Evolutionary conservation across 2,888 invertebrate genomes (phyloP).

Genomic region (Cryptocheilus praepositus): DNA sequence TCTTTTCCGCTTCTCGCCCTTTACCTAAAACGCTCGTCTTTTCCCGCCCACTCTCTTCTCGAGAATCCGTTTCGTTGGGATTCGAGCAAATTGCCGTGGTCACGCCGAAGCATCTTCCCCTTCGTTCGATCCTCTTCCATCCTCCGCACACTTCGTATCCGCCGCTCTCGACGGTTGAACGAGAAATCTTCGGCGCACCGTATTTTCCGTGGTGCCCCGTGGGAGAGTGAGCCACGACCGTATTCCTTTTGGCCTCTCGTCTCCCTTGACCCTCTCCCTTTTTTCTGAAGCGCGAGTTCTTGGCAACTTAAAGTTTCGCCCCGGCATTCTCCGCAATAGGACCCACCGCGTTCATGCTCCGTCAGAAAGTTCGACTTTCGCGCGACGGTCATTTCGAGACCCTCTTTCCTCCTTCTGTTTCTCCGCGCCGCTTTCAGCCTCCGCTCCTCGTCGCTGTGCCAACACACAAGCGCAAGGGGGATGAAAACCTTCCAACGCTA

Average conservation of each 20-base stretch:
- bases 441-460: conserved; percentile 2
- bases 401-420: conserved; percentile 16
- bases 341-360: too few species aligned
- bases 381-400: neutral
- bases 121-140: neutral
- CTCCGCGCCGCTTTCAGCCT: neutral
- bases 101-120: neutral
- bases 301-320: neutral
- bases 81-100: conserved; percentile 56
- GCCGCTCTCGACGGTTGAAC: too few species aligned
- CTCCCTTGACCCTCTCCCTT: too few species aligned
- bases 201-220: too few species aligned
- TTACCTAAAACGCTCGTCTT: conserved; percentile 10
- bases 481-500: neutral
- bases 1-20: conserved; percentile 11
- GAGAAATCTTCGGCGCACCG: too few species aligned
- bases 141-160: neutral
- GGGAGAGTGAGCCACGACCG: too few species aligned
- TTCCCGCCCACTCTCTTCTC: too few species aligned
- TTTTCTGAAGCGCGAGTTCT: neutral
- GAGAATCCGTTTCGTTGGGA: conserved; percentile 56
- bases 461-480: neutral
- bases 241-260: too few species aligned
- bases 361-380: too few species aligned
- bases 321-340: neutral